Evolutionary conservation across 2,888 invertebrate genomes (phyloP).

Genomic region (Sturmia bella): DNA sequence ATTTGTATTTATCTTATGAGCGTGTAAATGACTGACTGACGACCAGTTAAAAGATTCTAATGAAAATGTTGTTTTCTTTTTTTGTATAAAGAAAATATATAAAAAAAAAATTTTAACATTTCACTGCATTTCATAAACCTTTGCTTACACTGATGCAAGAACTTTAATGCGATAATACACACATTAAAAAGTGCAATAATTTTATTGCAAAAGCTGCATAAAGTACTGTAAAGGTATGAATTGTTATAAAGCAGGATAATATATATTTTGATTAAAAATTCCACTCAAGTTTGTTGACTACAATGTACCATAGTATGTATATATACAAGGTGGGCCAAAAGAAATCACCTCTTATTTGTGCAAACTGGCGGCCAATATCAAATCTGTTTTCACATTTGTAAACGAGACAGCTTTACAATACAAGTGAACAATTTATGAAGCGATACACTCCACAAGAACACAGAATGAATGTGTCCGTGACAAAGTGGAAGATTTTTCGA

Average conservation of each 20-base stretch:
- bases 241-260: neutral
- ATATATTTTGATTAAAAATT: neutral
- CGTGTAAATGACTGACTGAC: slow-evolving; percentile 4
- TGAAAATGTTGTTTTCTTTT: slow-evolving; percentile 30
- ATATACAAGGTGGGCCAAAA: too few species aligned
- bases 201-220: slow-evolving; percentile 32
- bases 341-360: too few species aligned
- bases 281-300: neutral
- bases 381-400: too few species aligned
- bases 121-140: slow-evolving; percentile 50
- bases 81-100: slow-evolving; percentile 3
- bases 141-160: slow-evolving; percentile 29
- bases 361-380: too few species aligned
- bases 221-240: neutral
- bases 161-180: slow-evolving; percentile 57
- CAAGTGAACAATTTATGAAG: too few species aligned
- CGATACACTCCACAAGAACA: too few species aligned
- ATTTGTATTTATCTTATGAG: slow-evolving; percentile 48
- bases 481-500: too few species aligned
- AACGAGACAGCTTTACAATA: too few species aligned
- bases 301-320: neutral
- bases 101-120: slow-evolving; percentile 32
- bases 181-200: slow-evolving; percentile 56
- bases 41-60: slow-evolving; percentile 11
- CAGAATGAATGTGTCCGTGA: too few species aligned